These are phyloP conservation scores for Misgurnus mizolepis DNA, from an alignment of 2,113 vertebrate genomes.

Conservation along the genomic window DNA sequence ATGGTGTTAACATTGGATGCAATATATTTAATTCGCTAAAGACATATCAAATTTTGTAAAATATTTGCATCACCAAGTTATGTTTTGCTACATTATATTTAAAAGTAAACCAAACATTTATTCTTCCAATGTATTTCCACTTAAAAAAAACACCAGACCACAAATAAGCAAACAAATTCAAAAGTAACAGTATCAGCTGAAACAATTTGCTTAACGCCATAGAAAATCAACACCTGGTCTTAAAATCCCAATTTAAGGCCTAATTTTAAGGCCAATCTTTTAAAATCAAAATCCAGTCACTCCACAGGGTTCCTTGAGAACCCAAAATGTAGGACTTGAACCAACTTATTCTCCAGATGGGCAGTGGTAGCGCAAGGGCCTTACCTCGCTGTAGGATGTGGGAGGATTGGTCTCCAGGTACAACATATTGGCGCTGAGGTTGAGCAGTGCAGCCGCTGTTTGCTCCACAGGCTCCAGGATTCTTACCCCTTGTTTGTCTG, in stretches of 20 bases:
- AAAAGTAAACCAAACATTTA: too few relatives aligned
- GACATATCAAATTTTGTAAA: neutral
- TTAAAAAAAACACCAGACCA: neutral
- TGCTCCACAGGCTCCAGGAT: conserved; percentile 98
- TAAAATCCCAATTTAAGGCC: neutral
- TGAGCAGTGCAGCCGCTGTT: conserved; percentile 92
- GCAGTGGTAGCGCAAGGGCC: conserved; percentile 51
- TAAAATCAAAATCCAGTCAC: neutral
- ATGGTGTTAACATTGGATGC: neutral
- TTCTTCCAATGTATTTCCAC: too few relatives aligned
- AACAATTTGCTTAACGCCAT: neutral
- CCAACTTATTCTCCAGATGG: neutral
- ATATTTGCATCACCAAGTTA: neutral
- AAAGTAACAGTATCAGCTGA: neutral
- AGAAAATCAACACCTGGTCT: neutral
- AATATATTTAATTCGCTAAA: neutral
- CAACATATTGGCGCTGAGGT: conserved; percentile 99
- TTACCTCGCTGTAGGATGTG: conserved; percentile 97
- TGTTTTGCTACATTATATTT: too few relatives aligned
- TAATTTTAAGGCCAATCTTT: neutral
- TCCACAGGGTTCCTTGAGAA: conserved; percentile 37
- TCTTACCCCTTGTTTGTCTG: conserved; percentile 81
- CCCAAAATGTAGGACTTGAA: neutral
- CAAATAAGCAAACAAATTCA: conserved; percentile 1
- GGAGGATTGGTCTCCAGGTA: conserved; percentile 97